Evolutionary conservation across 35 echinoderm and acorn worm species (phyloP), one percentile per base, ranked within the genome.

Genomic region (Patiria miniata): DNA sequence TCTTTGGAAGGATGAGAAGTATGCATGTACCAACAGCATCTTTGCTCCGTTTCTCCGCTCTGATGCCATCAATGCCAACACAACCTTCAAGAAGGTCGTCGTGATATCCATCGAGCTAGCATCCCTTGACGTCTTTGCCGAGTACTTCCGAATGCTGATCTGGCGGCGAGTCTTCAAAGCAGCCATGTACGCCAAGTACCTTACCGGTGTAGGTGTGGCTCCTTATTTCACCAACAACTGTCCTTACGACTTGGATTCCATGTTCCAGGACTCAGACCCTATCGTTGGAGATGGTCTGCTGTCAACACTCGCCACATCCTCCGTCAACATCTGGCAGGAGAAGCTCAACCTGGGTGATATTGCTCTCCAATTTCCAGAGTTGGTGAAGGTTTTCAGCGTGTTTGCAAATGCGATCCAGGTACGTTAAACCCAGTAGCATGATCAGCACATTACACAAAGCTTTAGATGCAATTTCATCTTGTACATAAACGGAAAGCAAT

Each of bases 351-450:
- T 23, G 19, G 33, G 40, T 10, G 39, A 17, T 0, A 26, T 52
- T 12, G 18, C 33, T 51, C 79, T 82, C 5, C 79, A 82, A 39
- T 80, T 82, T 29, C 79, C 79, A 26, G 40, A 82, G 1, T 0
- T 82, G 37, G 79, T 82, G 39, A 3, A 52, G 28, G 14, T 26
- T 15, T 82, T 82, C 79, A 82, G 79, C 44, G 51, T 82, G 8
- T 82, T 82, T 82, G 79, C 79, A 50, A 51, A 51, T 82, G 79
- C 38, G 7, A 53, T 82, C 10, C 40, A 82, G 40, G 79, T 82
- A 52, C 22, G 39, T 82, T 14, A n/a, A n/a, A n/a, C n/a, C n/a
- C n/a, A n/a, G n/a, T n/a, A n/a, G n/a, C n/a, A n/a, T n/a, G n/a
- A n/a, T n/a, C n/a, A n/a, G n/a, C n/a, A n/a, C n/a, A n/a, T n/a